phyloP scores from a whole-genome alignment of 2,113 vertebrate genomes.

The Cyanoramphus novaezelandiae region DNA sequence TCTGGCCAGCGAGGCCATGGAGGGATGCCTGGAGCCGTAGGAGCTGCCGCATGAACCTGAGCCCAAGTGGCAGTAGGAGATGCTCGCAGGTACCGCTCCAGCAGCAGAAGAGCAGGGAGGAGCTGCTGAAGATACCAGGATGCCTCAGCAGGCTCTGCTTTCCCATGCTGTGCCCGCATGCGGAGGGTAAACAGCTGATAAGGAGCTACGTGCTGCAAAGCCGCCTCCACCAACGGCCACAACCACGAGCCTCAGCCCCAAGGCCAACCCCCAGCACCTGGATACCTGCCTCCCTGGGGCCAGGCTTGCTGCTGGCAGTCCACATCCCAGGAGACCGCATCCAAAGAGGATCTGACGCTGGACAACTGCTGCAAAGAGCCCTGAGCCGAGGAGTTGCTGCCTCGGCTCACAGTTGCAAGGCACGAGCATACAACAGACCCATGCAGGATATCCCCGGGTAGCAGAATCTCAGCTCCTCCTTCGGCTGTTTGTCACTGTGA shows the following conservation, averaged over 20 bases:
- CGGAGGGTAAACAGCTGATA: background rate
- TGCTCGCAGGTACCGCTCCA: fast-evolving
- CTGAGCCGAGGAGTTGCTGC: background rate
- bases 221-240: background rate
- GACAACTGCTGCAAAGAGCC: slow-evolving; percentile 6
- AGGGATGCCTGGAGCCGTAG: background rate
- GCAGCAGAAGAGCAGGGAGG: background rate
- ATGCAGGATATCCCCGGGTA: background rate
- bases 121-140: background rate
- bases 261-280: background rate
- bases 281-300: fast-evolving
- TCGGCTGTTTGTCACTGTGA: background rate
- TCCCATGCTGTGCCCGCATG: background rate
- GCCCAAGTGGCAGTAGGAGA: slow-evolving; percentile 16
- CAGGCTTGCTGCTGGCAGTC: background rate
- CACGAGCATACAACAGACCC: background rate
- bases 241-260: background rate
- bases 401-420: fast-evolving
- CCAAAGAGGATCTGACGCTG: background rate
- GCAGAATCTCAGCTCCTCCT: background rate
- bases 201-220: background rate
- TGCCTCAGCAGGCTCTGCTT: background rate
- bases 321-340: background rate
- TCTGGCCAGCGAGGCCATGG: fast-evolving
- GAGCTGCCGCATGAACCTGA: background rate